Evolutionary conservation across 2,888 invertebrate genomes (phyloP), one percentile per base, ranked within the genome.

Genomic region (Acrobasis repandana): DNA sequence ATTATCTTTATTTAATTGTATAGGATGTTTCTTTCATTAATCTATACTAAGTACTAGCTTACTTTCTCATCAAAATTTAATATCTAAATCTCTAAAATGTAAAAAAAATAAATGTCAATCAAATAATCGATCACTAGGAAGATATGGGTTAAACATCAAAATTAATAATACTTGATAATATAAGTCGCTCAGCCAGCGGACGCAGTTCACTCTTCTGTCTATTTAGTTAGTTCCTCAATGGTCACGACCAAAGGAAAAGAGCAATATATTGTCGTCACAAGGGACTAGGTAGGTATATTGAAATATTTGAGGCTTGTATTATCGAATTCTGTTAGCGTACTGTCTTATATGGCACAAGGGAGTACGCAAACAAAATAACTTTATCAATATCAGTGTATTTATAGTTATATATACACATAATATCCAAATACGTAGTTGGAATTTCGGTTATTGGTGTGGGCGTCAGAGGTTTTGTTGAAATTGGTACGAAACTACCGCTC

Each of bases 211-310:
- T 10, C 11, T 18, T 50, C 1, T 51, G 16, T 52, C 52, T 52
- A 36, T 52, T 36, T 11, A 10, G 1, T 15, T 52, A 36, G 9
- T 36, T 16, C 9, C 3, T 52, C 16, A 10, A 52, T 36, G 52
- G 34, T 36, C 1, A 33, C 36, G 9, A 16, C 15, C 36, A 11
- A 36, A 52, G 34, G 36, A 36, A 52, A 34, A 52, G 34, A 36
- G 36, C n/a, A 52, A 52, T 36, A 52, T 36, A 36, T 36, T 16
- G 15, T 36, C 52, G 52, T 52, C 52, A 36, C 52, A 36, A 16
- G 52, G 52, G 52, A 52, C 34, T 9, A n/a, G n/a, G n/a, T n/a
- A n/a, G n/a, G n/a, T n/a, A 52, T 52, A 52, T 52, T 52, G 52
- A 52, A 52, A 52, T 52, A 52, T 52, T 52, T 52, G 34, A 52